Base-by-base conservation (phyloP, 2,797 vertebrate genomes). In the Cynodonichthys magdalenae region DNA sequence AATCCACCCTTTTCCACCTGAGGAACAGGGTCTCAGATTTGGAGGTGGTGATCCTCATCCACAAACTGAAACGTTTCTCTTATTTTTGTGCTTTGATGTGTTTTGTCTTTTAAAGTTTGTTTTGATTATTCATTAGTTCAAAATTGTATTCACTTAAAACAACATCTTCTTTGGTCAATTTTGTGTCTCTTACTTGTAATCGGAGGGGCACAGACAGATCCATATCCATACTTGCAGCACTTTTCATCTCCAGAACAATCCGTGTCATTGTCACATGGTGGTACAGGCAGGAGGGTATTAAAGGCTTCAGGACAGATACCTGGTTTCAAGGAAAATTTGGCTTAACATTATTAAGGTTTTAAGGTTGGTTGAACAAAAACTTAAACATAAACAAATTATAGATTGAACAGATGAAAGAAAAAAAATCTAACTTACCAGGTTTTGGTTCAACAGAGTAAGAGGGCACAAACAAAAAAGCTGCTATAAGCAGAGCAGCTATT, bases 191-290 rank as follows among this genome's bases (percentile, higher is more conserved):
- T 86, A 92, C 91, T 83, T 74, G 83, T 89, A 56, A 75, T 85
- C 57, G 89, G 86, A 29, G 89, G 88, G 27, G 92, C 79, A 61
- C 92, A 93, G 55, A 91, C 82, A 6, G 83, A 71, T 49, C 87
- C 84, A 54, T 89, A 89, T 73, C 79, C 68, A 62, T 82, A 91
- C 14, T 83, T 67, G 66, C 90, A 91, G 66, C 92, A 92, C 72
- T 87, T 92, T 60, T 92, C 63, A 11, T 75, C 27, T 28, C 55
- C 74, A 18, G 84, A 70, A 78, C 91, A 93, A 59, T 90, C 85
- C 12, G 78, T 55, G 65, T 93, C 92, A 69, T 82, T 77, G n/a
- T 42, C 27, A 51, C 92, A 93, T 6, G 73, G 74, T 17, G 77
- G 66, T 29, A 89, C 85, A 28, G 89, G 88, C 17, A 80, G 63